These are phyloP conservation scores for Rallus limicola DNA, from an alignment of 2,113 vertebrate species.

Conservation along the genomic window DNA sequence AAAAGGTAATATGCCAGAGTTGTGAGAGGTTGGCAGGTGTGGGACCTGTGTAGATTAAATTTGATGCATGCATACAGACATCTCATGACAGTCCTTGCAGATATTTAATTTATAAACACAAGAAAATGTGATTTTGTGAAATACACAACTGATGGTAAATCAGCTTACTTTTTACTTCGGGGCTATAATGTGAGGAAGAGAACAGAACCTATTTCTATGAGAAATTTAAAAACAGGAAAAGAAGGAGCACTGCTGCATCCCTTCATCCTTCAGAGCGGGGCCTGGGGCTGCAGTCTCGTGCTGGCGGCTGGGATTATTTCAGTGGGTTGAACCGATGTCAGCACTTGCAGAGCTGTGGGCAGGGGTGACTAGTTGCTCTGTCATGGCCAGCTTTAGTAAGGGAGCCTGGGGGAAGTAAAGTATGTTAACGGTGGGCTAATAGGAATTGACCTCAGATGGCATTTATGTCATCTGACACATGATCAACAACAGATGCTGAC, in stretches of 20 bases:
- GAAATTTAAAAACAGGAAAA: background rate
- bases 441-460: background rate
- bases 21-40: background rate
- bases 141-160: background rate
- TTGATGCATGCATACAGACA: background rate
- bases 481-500: background rate
- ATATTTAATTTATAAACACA: conserved; percentile 32
- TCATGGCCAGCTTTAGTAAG: background rate
- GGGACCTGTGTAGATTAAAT: background rate
- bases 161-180: background rate
- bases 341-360: background rate
- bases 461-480: background rate
- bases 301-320: background rate
- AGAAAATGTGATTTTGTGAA: conserved; percentile 10
- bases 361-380: background rate
- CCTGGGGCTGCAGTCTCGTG: background rate
- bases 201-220: background rate
- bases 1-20: background rate
- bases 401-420: background rate
- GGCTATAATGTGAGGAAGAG: background rate
- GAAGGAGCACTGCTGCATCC: background rate
- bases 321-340: background rate
- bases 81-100: background rate
- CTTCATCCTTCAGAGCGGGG: background rate
- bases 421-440: background rate